Percentiles rank a stretch among this genome's conserved stretches.
Evolutionary conservation across 2,113 vertebrate genomes (phyloP).

Genomic region (Oreochromis niloticus): DNA sequence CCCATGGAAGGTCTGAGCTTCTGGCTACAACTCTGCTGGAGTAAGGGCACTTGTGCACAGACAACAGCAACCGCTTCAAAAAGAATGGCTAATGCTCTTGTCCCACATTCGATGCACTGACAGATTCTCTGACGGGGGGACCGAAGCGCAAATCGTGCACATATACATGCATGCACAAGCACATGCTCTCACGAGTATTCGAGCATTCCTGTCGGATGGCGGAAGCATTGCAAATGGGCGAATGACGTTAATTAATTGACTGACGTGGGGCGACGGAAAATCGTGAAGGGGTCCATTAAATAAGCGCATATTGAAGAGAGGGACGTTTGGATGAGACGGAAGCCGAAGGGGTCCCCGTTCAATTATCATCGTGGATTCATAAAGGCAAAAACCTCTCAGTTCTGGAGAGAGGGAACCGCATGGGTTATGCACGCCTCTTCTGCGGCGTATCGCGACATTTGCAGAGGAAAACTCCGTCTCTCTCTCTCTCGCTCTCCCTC

Average conservation of each 20-base stretch:
- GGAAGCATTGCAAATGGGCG: background rate
- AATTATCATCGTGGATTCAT: conserved; percentile 26
- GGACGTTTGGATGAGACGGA: background rate
- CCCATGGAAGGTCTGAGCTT: conserved; percentile 17
- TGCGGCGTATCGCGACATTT: conserved; percentile 1
- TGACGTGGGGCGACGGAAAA: background rate
- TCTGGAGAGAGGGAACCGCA: background rate
- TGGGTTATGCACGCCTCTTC: background rate
- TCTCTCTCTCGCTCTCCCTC: background rate
- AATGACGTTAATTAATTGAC: conserved; percentile 30
- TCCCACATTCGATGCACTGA: conserved; percentile 41
- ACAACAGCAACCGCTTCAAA: conserved; percentile 47
- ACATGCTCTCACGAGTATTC: background rate
- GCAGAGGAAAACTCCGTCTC: background rate
- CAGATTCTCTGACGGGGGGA: conserved; percentile 21
- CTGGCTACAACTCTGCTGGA: conserved; percentile 10
- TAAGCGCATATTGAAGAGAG: conserved; percentile 21
- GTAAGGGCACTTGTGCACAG: conserved; percentile 26
- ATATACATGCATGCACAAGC: background rate
- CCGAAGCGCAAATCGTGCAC: background rate
- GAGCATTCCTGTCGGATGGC: background rate
- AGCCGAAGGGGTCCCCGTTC: conserved; percentile 10
- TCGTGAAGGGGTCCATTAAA: conserved; percentile 33
- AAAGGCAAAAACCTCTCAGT: conserved; percentile 13
- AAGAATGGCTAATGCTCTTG: conserved; percentile 49